Evolutionary conservation across 2,888 invertebrate species (phyloP).

Genomic region (Sericinus montela): DNA sequence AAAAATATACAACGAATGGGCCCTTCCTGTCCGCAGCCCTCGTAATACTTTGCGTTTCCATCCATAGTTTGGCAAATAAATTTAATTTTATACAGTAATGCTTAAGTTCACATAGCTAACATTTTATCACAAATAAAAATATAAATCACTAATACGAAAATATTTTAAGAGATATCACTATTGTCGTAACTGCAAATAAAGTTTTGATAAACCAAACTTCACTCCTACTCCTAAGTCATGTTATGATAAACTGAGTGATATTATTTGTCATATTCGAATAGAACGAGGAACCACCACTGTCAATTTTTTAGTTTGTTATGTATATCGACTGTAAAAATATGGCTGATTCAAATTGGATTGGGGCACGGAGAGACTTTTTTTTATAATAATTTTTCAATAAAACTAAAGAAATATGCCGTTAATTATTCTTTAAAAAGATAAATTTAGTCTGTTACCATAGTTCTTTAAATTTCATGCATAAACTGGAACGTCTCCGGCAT

Average conservation of each 20-base stretch:
- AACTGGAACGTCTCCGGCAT: too few relatives aligned
- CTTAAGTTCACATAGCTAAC: conserved; percentile 7
- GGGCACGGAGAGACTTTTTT: too few relatives aligned
- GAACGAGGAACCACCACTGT: too few relatives aligned
- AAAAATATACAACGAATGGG: conserved; percentile 88
- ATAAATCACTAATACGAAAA: conserved; percentile 15
- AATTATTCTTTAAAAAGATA: too few relatives aligned
- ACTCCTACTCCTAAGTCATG: neutral
- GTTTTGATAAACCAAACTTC: neutral
- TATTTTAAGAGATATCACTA: neutral
- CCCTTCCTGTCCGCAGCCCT: conserved; percentile 82
- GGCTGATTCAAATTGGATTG: too few relatives aligned
- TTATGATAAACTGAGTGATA: conserved; percentile 14
- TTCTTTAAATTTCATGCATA: too few relatives aligned
- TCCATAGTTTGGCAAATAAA: conserved; percentile 53
- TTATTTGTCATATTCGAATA: too few relatives aligned
- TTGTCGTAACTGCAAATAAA: conserved; percentile 8
- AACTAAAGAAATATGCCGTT: too few relatives aligned
- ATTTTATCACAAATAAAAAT: conserved; percentile 5
- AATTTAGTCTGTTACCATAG: too few relatives aligned
- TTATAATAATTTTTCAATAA: too few relatives aligned
- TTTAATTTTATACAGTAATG: conserved; percentile 18
- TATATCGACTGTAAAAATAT: too few relatives aligned
- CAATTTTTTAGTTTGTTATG: too few relatives aligned
- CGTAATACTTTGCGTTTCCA: conserved; percentile 69